Evolutionary conservation across 2,888 invertebrate species (phyloP), one percentile per base, ranked within the genome.

Genomic region (Apamea anceps): DNA sequence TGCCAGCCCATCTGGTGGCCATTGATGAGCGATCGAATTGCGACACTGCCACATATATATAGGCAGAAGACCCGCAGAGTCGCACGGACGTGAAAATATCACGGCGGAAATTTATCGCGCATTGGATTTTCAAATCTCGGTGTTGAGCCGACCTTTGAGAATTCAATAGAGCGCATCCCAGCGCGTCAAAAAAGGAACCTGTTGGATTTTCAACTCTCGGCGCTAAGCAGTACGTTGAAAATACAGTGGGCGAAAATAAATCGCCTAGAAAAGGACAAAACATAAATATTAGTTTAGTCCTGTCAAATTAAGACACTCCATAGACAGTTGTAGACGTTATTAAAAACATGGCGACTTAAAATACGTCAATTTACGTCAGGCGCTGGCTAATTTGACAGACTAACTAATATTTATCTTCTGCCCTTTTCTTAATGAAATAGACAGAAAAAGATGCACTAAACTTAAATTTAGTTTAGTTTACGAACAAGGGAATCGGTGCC

Each of bases 1-100:
- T 80, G 77, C 71, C 85, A 67, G 86, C 88, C 85, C 87, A 88
- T 78, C 81, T 79, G 79, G 57, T 63, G 62, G 75, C 81, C 87
- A 85, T 88, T 86, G 86, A 86, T 86, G 82, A 82, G 54, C 68
- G 81, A 82, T 84, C 73, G 78, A 25, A 80, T 85, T 81, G 82
- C 81, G 28, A 84, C 82, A 84, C 67, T 13, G 51, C n/a, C 28
- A 48, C 65, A 62, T 72, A 48, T 72, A 48, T 72, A 74, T 18
- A 32, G n/a, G 18, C 78, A 54, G 85, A 60, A 75, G 28, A n/a
- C 28, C 63, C 60, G n/a, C n/a, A 18, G 32, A 32, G 18, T 60
- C 60, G 28, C 6, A 21, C 25, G 25, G 25, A 12, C n/a, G 12
- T 12, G 12, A 57, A 57, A n/a, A 57, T 57, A 57, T 57, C 3